These are phyloP conservation scores for Linyphia triangularis DNA, from an alignment of 2,888 invertebrate genomes.

Conservation along the genomic window DNA sequence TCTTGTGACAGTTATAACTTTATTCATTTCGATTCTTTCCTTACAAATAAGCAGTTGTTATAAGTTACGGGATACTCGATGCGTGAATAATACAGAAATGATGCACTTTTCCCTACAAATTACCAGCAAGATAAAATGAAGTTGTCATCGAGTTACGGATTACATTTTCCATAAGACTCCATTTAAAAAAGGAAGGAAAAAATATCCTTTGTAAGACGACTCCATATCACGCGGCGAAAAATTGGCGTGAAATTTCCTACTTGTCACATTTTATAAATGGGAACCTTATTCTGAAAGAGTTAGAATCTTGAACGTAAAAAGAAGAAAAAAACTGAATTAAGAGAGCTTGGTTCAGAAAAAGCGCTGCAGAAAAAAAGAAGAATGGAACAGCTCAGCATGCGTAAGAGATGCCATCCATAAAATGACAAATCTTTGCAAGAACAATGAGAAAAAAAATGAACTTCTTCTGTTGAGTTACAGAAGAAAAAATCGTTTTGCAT, in stretches of 20 bases:
- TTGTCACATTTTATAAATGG: background rate
- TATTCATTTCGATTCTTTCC: background rate
- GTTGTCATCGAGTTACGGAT: background rate
- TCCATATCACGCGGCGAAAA: background rate
- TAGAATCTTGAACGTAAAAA: background rate
- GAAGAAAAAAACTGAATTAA: constrained; percentile 16
- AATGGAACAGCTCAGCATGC: constrained; percentile 4
- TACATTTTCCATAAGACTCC: background rate
- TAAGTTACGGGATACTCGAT: background rate
- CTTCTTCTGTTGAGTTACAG: constrained; percentile 2
- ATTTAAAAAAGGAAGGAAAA: background rate
- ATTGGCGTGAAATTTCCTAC: background rate
- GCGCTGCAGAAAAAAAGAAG: background rate
- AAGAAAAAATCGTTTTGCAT: background rate
- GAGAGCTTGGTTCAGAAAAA: background rate
- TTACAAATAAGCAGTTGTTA: background rate
- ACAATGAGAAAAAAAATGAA: constrained; percentile 27
- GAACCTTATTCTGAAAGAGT: background rate
- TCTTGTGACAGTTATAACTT: too few relatives aligned
- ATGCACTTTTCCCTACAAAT: background rate
- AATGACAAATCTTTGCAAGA: constrained; percentile 51
- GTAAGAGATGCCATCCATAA: background rate
- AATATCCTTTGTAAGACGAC: background rate
- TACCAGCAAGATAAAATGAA: background rate
- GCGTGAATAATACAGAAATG: background rate